phyloP scores from a whole-genome alignment of 2,888 invertebrate genomes.

The Leistus spinibarbis region DNA sequence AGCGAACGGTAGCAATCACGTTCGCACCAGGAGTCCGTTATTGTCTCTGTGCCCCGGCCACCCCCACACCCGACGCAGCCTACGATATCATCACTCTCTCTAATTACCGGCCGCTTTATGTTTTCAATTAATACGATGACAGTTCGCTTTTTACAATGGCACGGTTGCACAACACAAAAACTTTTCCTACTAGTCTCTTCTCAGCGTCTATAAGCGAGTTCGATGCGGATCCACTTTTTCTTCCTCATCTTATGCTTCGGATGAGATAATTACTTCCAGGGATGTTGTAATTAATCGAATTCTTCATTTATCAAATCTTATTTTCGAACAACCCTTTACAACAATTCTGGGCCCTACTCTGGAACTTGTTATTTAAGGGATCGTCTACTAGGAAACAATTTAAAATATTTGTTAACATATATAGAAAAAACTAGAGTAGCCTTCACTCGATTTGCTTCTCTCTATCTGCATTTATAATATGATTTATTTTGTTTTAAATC shows the following conservation, averaged over 20 bases:
- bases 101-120: slow-evolving; percentile 69
- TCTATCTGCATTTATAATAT: no score
- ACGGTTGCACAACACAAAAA: neutral
- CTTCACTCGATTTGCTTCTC: no score
- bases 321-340: no score
- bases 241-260: neutral
- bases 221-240: slow-evolving; percentile 14
- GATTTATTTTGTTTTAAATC: no score
- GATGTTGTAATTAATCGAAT: slow-evolving; percentile 24
- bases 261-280: slow-evolving; percentile 15
- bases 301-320: no score
- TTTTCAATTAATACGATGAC: slow-evolving; percentile 71
- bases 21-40: slow-evolving; percentile 50
- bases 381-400: no score
- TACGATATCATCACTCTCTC: slow-evolving; percentile 51
- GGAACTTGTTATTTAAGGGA: no score
- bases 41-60: slow-evolving; percentile 46
- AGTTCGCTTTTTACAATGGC: slow-evolving; percentile 60
- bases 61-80: neutral
- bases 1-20: slow-evolving; percentile 54
- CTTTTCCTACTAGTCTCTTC: no score
- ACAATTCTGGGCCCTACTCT: neutral
- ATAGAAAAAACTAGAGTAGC: no score
- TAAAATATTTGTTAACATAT: no score
- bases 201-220: neutral